Evolutionary conservation across 2,797 vertebrate species (phyloP), one percentile per base, ranked within the genome.

Genomic region (Sibirionetta formosa): DNA sequence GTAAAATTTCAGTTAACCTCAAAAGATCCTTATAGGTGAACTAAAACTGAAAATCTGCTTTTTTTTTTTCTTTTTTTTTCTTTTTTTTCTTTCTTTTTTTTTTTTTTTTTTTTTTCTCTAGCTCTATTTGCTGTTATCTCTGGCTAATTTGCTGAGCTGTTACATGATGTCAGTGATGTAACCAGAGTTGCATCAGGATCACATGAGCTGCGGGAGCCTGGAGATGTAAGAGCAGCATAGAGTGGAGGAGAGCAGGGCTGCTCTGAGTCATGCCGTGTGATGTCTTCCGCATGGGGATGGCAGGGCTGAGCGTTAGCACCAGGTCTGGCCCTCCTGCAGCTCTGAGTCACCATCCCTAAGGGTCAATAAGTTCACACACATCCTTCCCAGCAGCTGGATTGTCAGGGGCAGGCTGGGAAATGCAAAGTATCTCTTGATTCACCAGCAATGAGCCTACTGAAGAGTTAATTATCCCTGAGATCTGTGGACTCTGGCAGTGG

Each of bases 151-250:
- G 57, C 81, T 73, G 63, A 91, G 51, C 22, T 89, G n/a, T 81
- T 95, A 54, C 50, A 76, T 80, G 86, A 64, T 88, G 79, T 46
- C 29, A 31, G 26, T 96, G 95, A 96, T 78, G 86, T 78, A 91
- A 93, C 0, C n/a, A 36, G 19, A 82, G 75, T 86, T 96, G 35
- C 84, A 90, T 88, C 88, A 96, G 51, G n/a, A 72, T 93, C 90
- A 92, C 57, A 81, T 91, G 68, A 91, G 35, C 33, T 54, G 35
- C 24, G 48, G 48, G 24, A 51, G 36, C n/a, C 38, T 31, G 24
- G 36, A 83, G 66, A 22, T 24, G 38, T 38, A 73, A 44, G 5
- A 60, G 72, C 0, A 0, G 50, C 23, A 56, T n/a, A 80, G 3
- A 10, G 13, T 42, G 56, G 33, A 76, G 63, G 27, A 54, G 24